Conservation (phyloP, 2,113 vertebrate genomes). For the Myrmophylax atrothorax region DNA sequence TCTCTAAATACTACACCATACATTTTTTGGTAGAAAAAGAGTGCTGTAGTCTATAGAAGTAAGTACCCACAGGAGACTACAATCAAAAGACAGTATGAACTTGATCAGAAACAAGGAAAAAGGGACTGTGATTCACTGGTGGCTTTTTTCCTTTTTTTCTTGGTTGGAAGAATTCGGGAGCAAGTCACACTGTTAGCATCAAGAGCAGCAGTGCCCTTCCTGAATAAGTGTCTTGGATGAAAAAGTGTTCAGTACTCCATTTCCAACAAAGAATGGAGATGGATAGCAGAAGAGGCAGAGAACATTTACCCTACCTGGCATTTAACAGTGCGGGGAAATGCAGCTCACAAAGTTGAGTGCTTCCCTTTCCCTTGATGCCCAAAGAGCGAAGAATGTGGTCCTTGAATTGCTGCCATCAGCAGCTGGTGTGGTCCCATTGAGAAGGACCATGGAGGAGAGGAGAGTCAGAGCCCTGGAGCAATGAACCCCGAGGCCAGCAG, state of each 20-base stretch:
- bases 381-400: neutral
- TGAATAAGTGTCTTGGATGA: neutral
- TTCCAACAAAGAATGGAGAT: neutral
- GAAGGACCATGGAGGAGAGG: neutral
- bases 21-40: neutral
- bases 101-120: conserved; percentile 1
- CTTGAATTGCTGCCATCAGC: neutral
- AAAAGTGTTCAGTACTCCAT: neutral
- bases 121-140: neutral
- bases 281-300: neutral
- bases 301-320: neutral
- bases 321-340: neutral
- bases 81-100: neutral
- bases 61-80: neutral
- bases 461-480: neutral
- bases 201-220: neutral
- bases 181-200: neutral
- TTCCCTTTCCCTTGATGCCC: neutral
- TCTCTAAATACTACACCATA: neutral
- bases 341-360: neutral
- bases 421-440: neutral
- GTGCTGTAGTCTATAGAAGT: neutral
- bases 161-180: neutral
- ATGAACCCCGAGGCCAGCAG: neutral
- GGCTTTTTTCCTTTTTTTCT: too few species aligned